Conservation (phyloP, 2,113 vertebrate genomes). For the Ascaphus truei region DNA sequence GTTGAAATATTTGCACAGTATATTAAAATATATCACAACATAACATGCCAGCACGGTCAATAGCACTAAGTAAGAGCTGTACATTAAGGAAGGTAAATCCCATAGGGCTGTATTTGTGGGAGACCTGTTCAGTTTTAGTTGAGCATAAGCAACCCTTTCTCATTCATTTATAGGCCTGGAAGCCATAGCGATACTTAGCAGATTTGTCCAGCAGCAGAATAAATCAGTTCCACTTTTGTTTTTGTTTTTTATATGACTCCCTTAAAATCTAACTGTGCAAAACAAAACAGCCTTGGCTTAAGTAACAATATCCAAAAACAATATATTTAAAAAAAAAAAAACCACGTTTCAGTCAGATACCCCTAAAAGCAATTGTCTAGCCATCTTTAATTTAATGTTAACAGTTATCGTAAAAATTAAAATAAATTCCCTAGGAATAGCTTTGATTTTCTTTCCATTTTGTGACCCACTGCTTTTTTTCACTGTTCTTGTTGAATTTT, state of each 20-base stretch:
- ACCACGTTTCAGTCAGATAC: not conserved
- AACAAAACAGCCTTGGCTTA: not conserved
- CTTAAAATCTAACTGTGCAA: not conserved
- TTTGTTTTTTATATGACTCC: too few species aligned
- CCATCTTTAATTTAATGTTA: not conserved
- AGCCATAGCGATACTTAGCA: not conserved
- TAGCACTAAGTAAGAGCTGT: not conserved
- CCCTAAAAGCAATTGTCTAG: not conserved
- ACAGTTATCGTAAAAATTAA: not conserved
- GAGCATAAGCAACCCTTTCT: not conserved
- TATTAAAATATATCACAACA: not conserved
- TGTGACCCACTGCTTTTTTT: constrained; percentile 91
- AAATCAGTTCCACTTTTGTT: too few species aligned
- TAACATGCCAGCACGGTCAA: not conserved
- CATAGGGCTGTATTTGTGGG: not conserved
- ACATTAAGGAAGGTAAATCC: not conserved
- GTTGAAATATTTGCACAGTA: not conserved
- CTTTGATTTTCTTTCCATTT: constrained; percentile 89
- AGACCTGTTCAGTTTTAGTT: not conserved
- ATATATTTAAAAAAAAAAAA: not conserved
- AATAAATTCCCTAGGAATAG: constrained; percentile 67
- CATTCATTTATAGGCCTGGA: not conserved
- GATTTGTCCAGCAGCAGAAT: not conserved
- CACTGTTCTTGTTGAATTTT: constrained; percentile 64
- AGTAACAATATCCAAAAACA: not conserved